Conservation (phyloP, 2,888 invertebrate genomes). For the Nudaria mundana region DNA sequence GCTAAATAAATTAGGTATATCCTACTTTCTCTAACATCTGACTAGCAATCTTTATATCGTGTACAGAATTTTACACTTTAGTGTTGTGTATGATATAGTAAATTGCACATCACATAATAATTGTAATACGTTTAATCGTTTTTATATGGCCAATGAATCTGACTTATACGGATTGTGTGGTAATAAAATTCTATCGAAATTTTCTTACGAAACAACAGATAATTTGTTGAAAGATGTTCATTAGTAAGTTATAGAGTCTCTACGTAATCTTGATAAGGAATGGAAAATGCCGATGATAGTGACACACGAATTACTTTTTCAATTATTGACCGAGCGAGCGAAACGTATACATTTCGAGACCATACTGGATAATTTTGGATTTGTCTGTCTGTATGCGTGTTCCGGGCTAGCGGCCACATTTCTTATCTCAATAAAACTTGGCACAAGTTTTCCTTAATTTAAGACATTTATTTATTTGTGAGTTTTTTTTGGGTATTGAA, state of each 20-base stretch:
- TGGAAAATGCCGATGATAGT: no score
- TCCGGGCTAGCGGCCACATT: no score
- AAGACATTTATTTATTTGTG: no score
- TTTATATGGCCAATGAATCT: slow-evolving; percentile 13
- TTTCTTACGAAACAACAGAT: slow-evolving; percentile 13
- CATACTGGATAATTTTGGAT: no score
- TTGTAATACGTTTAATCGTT: slow-evolving; percentile 8
- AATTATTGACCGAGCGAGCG: no score
- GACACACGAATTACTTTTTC: no score
- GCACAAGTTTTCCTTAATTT: no score
- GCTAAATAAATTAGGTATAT: slow-evolving; percentile 56
- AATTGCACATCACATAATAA: slow-evolving; percentile 5
- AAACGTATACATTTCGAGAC: no score
- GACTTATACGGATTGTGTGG: slow-evolving; percentile 15
- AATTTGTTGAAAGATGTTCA: slow-evolving; percentile 6
- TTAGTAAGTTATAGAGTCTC: slow-evolving; percentile 16
- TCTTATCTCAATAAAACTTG: no score
- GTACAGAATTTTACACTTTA: slow-evolving; percentile 6
- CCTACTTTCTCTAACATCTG: slow-evolving; percentile 57
- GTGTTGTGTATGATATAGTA: slow-evolving; percentile 8
- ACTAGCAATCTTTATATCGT: slow-evolving; percentile 45
- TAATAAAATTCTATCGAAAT: slow-evolving; percentile 18
- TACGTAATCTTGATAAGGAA: slow-evolving; percentile 20
- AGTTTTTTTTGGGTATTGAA: no score
- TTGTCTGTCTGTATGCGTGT: no score